These are phyloP conservation scores for Temnopleurus reevesii DNA, from an alignment of 53 echinoderm and acorn worm species.

Conservation along the genomic window DNA sequence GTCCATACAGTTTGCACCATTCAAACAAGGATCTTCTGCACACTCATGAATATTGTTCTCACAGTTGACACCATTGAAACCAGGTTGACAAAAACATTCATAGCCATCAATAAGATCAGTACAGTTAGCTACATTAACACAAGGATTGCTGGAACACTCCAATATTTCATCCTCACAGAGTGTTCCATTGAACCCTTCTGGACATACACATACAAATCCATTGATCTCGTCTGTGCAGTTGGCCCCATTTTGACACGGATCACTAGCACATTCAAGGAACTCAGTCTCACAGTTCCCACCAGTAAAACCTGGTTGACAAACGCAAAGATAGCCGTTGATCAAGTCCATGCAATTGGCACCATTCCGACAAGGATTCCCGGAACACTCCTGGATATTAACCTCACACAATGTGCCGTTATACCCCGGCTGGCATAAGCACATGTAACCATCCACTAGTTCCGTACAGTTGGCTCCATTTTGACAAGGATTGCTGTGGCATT, in stretches of 20 bases:
- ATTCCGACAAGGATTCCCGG: slow-evolving; percentile 29
- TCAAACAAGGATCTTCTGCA: slow-evolving; percentile 68
- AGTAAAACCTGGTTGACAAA: slow-evolving; percentile 38
- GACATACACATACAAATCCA: slow-evolving; percentile 15
- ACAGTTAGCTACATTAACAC: slow-evolving; percentile 61
- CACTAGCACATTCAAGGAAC: slow-evolving; percentile 67
- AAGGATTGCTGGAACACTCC: slow-evolving; percentile 54
- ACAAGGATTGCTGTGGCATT: slow-evolving; percentile 60
- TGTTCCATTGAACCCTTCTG: slow-evolving; percentile 21
- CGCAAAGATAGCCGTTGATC: slow-evolving; percentile 22
- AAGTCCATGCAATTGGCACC: slow-evolving; percentile 41
- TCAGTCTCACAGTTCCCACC: slow-evolving; percentile 58
- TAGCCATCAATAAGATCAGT: slow-evolving; percentile 45
- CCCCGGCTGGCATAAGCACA: slow-evolving; percentile 68
- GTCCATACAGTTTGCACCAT: slow-evolving; percentile 66
- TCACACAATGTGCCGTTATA: slow-evolving; percentile 66
- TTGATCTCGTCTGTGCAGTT: slow-evolving; percentile 65
- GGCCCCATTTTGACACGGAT: slow-evolving; percentile 71
- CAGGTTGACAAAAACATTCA: slow-evolving; percentile 61
- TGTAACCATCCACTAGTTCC: slow-evolving; percentile 45
- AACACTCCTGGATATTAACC: slow-evolving; percentile 38
- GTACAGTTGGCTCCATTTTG: slow-evolving; percentile 72
- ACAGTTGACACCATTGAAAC: slow-evolving; percentile 63
- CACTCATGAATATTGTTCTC: slow-evolving; percentile 66
- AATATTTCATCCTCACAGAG: slow-evolving; percentile 39